Conservation (phyloP, 2,113 vertebrate species). For the Sander vitreus region DNA sequence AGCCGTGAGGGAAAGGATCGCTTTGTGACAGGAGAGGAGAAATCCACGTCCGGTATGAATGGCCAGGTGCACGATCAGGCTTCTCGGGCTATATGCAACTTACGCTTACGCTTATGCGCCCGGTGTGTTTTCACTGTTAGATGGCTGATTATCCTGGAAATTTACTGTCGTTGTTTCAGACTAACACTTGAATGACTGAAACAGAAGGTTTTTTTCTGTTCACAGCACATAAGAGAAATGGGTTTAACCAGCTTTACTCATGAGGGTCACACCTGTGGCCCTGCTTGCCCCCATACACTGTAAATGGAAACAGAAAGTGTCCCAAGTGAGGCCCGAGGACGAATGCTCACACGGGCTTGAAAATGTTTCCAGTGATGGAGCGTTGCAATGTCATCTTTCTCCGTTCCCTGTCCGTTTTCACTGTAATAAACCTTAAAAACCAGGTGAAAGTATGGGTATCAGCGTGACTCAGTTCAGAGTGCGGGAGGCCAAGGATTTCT, state of each 20-base stretch:
- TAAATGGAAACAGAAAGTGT: neutral
- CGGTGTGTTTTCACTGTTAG: too few relatives aligned
- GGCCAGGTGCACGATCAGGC: too few relatives aligned
- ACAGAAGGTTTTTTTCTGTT: neutral
- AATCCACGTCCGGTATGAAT: too few relatives aligned
- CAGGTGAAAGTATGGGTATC: neutral
- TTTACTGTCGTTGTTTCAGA: too few relatives aligned
- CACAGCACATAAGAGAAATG: neutral
- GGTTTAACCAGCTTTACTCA: neutral
- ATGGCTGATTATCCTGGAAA: too few relatives aligned
- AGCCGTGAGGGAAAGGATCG: too few relatives aligned
- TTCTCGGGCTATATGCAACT: too few relatives aligned
- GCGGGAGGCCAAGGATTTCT: constrained; percentile 14
- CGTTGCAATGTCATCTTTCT: neutral
- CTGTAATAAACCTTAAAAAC: neutral
- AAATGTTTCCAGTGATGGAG: neutral
- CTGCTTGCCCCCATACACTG: neutral
- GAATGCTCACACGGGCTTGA: neutral
- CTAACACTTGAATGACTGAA: too few relatives aligned
- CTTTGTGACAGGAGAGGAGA: too few relatives aligned
- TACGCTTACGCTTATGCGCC: too few relatives aligned
- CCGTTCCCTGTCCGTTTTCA: neutral
- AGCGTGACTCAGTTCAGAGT: constrained; percentile 4
- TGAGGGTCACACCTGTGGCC: neutral
- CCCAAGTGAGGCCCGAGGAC: neutral